phyloP scores from a whole-genome alignment of 2,113 vertebrate species.

The Corythornis vintsioides region DNA sequence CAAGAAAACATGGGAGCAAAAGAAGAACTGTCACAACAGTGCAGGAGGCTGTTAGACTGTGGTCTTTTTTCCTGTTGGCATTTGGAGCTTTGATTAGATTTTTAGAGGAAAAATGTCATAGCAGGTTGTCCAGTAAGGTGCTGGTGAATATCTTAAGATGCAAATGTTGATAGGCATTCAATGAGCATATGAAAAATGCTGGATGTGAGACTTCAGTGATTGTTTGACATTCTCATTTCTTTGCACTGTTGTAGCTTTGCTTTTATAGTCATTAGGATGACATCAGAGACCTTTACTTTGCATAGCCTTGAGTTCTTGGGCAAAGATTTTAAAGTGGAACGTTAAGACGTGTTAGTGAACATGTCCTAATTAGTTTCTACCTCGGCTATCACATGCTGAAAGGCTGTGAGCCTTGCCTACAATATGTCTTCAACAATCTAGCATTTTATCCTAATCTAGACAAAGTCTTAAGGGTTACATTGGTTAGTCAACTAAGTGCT shows the following conservation, averaged over 20 bases:
- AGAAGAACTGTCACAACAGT: neutral
- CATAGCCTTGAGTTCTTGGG: constrained; percentile 30
- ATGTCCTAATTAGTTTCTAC: constrained; percentile 17
- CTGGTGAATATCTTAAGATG: neutral
- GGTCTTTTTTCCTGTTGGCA: neutral
- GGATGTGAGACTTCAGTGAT: neutral
- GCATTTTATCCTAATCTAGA: constrained; percentile 55
- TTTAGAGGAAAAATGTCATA: constrained; percentile 12
- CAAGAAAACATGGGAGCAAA: neutral
- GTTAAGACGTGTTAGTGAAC: neutral
- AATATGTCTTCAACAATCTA: neutral
- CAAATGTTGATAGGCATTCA: neutral
- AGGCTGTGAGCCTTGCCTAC: neutral
- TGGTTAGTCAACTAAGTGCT: constrained; percentile 11
- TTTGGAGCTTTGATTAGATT: constrained; percentile 3
- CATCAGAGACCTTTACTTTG: constrained; percentile 28
- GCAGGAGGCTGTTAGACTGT: constrained; percentile 1
- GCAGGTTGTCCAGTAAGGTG: neutral
- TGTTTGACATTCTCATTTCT: neutral
- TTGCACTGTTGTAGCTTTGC: neutral
- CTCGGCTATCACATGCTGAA: neutral
- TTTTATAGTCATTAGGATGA: neutral
- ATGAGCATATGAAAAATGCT: neutral
- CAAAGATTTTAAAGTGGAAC: neutral
- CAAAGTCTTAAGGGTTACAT: constrained; percentile 28